A percentile compares a stretch with the other conserved stretches of the same genome.
Conservation (phyloP, 2,797 vertebrate genomes). For the Erithacus rubecula region DNA sequence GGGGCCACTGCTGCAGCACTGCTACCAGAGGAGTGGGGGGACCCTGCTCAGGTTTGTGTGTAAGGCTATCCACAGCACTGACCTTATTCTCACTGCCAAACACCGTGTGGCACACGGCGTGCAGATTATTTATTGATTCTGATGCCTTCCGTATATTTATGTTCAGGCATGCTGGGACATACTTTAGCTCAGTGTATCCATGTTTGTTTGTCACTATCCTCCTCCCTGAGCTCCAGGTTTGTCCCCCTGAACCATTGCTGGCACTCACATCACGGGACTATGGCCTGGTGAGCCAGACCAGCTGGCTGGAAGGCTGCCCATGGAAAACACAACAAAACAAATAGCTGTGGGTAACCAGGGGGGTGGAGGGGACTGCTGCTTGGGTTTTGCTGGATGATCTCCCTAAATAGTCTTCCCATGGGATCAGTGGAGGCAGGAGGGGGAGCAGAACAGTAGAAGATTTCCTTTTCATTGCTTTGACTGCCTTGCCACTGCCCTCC, state of each 20-base stretch:
- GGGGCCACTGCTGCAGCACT: not conserved
- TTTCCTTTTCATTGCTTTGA: not conserved
- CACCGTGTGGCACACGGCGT: accelerated
- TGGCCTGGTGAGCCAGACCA: accelerated
- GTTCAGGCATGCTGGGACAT: not conserved
- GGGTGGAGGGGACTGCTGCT: not conserved
- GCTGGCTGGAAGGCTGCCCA: not conserved
- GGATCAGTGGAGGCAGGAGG: not conserved
- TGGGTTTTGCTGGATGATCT: not conserved
- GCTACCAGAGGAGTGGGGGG: not conserved
- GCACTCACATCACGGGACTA: accelerated
- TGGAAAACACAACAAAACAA: conserved; percentile 42
- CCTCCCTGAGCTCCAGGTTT: not conserved
- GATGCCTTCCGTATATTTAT: not conserved
- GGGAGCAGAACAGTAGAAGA: not conserved
- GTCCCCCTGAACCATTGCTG: not conserved
- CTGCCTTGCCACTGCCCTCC: not conserved
- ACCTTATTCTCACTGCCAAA: not conserved
- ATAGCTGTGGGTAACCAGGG: conserved; percentile 7
- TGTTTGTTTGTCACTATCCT: not conserved
- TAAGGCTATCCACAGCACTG: not conserved
- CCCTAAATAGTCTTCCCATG: not conserved
- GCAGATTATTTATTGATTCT: not conserved
- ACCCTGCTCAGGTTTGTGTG: not conserved
- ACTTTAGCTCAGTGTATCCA: not conserved